Evolutionary conservation across 1,140 invertebrate species (phyloP).

Genomic region (Atta texana): DNA sequence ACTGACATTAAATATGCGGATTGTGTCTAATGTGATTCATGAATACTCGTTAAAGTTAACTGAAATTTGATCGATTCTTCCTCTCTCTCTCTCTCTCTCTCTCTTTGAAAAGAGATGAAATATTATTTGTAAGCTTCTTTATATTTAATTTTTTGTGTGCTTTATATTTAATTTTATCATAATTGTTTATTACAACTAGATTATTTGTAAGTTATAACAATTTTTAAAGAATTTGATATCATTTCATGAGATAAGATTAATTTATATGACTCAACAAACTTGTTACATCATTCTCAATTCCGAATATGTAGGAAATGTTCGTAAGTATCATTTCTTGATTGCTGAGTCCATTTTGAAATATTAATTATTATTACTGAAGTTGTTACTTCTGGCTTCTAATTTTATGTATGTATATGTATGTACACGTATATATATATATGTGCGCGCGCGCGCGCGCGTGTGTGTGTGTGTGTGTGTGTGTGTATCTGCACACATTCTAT

Average conservation of each 20-base stretch:
- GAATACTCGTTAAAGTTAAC: slow-evolving; percentile 9
- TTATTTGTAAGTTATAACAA: not conserved
- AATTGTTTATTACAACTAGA: slow-evolving; percentile 8
- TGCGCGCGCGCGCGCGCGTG: no score
- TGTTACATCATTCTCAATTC: not conserved
- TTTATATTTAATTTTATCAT: not conserved
- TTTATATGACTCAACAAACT: not conserved
- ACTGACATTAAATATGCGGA: slow-evolving; percentile 1
- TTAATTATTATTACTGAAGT: not conserved
- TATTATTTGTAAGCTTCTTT: not conserved
- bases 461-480: no score
- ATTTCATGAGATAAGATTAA: not conserved
- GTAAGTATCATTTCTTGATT: not conserved
- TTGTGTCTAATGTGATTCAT: not conserved
- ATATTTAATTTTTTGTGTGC: no score
- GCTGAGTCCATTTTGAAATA: not conserved
- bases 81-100: not conserved
- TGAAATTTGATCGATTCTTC: not conserved
- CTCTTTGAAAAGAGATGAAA: not conserved
- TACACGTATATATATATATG: no score
- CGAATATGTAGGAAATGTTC: not conserved
- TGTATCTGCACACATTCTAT: no score
- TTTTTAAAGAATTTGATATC: not conserved
- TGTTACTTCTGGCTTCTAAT: not conserved
- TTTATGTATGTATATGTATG: not conserved